phyloP scores from a whole-genome alignment of 2,113 vertebrate genomes.

The Miniopterus natalensis region DNA sequence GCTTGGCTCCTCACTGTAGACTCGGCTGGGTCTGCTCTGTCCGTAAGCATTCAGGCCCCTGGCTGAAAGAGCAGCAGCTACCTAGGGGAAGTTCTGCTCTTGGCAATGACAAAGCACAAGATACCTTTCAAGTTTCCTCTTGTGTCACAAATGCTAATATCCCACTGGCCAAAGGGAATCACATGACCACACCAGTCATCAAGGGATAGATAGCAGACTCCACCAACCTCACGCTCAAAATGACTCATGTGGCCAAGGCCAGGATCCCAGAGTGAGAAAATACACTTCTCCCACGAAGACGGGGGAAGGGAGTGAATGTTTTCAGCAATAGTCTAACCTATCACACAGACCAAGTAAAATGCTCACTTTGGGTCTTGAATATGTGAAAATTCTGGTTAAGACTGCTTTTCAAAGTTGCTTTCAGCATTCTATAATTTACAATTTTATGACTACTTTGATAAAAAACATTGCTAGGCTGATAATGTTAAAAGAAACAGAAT shows the following conservation, averaged over 20 bases:
- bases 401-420: not conserved
- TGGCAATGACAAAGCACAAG: not conserved
- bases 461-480: not conserved
- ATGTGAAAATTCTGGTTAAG: not conserved
- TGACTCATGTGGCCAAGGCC: not conserved
- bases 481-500: constrained; percentile 20
- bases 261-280: not conserved
- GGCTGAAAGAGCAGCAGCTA: not conserved
- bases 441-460: not conserved
- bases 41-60: too few species aligned
- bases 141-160: not conserved
- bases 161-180: not conserved
- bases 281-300: not conserved
- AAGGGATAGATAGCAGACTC: not conserved
- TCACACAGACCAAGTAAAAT: not conserved
- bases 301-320: not conserved
- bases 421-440: not conserved
- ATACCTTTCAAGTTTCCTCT: not conserved
- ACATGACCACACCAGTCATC: not conserved
- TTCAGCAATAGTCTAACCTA: not conserved
- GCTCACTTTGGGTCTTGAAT: not conserved
- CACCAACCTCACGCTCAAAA: not conserved
- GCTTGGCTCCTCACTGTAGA: not conserved
- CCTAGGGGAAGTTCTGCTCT: not conserved
- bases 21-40: not conserved